Base-by-base conservation (phyloP, 2,797 vertebrate species). In the Sarcoramphus papa region DNA sequence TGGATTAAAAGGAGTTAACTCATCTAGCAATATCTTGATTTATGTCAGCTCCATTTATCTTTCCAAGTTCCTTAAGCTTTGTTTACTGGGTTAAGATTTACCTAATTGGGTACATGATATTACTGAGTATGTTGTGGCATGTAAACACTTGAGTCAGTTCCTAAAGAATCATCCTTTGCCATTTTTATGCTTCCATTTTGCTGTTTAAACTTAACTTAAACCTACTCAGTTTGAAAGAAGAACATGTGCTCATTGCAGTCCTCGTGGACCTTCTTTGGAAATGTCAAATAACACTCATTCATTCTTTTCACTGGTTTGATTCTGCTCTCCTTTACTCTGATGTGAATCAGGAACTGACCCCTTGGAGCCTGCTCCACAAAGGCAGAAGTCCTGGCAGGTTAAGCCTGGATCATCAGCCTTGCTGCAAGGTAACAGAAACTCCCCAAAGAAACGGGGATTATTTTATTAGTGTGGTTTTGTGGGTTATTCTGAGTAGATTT, bases 71-170 rank as follows among this genome's bases (percentile, higher is more conserved):
- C 13, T 37, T 73, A 76, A 90, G 43, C 40, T 93, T 95, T 87
- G 60, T 91, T 95, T 89, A 67, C 54, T 91, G 50, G 73, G 54
- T 51, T 86, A 92, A 89, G 80, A 77, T 92, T 90, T 95, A 94
- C 41, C 88, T 88, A 90, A 83, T 64, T 91, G 62, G 37, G 54
- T 94, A 88, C 72, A 65, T 37, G 23, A 68, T 87, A 95, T 95
- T 95, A 75, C 76, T 60, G 67, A 54, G 50, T 77, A 78, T 91
- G 89, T 87, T 95, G 81, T 78, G 72, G 45, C 60, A 75, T 51
- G 53, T 89, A 94, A 93, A 91, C 72, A 62, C 57, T 72, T 89
- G 43, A 91, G 75, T 91, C 87, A 17, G 10, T 41, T 92, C 64
- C 84, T 83, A 53, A 92, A 90, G 64, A 85, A 80, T 79, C 68